Conservation (phyloP, 2,888 invertebrate species). For the Xestoiulus laeticollis region DNA sequence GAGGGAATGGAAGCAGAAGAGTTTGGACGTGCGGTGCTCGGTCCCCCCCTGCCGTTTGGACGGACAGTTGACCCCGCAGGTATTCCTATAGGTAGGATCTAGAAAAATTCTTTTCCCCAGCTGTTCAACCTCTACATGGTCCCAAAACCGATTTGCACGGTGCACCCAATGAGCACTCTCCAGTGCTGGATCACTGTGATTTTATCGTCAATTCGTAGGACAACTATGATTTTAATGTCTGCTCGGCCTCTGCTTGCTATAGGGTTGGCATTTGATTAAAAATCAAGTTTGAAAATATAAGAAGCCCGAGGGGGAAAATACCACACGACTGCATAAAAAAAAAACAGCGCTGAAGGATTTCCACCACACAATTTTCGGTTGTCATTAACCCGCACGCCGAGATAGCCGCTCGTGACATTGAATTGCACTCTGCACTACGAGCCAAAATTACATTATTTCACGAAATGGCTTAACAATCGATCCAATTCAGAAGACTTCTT, state of each 20-base stretch:
- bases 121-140: background rate
- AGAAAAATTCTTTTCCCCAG: background rate
- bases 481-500: too few relatives aligned
- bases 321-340: constrained; percentile 28
- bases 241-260: background rate
- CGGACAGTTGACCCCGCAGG: constrained; percentile 19
- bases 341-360: background rate
- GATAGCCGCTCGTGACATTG: constrained; percentile 11
- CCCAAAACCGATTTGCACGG: background rate
- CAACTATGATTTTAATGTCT: constrained; percentile 13
- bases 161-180: constrained; percentile 2
- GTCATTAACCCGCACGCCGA: constrained; percentile 13
- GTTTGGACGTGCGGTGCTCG: background rate
- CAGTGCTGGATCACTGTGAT: background rate
- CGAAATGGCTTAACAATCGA: background rate
- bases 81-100: background rate
- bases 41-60: background rate
- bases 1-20: constrained; percentile 29
- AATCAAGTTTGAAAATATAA: constrained; percentile 29
- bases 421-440: background rate
- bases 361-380: constrained; percentile 22
- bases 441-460: background rate
- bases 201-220: constrained; percentile 1
- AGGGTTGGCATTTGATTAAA: constrained; percentile 31
- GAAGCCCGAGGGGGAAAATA: constrained; percentile 2